A percentile compares a stretch with the other conserved stretches of the same genome.
These are phyloP conservation scores for Kryphioiulus occultus DNA, from an alignment of 2,888 invertebrate species.

Conservation along the genomic window DNA sequence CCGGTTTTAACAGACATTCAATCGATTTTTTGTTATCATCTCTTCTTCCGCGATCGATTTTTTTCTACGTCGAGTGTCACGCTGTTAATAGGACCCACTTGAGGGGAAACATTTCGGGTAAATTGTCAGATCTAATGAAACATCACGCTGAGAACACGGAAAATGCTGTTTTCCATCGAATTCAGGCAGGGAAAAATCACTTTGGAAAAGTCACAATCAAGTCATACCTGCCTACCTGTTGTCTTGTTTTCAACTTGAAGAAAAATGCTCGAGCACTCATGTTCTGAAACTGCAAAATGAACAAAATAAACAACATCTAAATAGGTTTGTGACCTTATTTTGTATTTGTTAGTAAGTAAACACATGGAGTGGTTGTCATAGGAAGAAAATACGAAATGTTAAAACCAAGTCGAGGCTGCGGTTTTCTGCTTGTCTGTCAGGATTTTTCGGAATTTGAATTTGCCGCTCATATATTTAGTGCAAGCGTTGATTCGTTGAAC, in stretches of 20 bases:
- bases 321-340: not conserved
- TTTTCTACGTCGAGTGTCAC: not conserved
- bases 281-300: not conserved
- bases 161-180: not conserved
- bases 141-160: not conserved
- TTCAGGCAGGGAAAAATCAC: not conserved
- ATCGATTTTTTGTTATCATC: conserved; percentile 24
- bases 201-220: not conserved
- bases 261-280: not conserved
- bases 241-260: not conserved
- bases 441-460: no score
- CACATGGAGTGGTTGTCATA: not conserved
- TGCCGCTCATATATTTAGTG: no score
- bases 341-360: not conserved
- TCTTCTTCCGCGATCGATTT: not conserved
- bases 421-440: no score
- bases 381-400: no score
- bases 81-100: conserved; percentile 19
- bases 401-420: no score
- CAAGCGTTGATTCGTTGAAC: no score
- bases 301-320: not conserved
- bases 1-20: conserved; percentile 24
- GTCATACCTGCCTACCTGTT: not conserved
- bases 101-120: conserved; percentile 12
- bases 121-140: conserved; percentile 1